Evolutionary conservation across 2,797 vertebrate species (phyloP), one percentile per base, ranked within the genome.

Genomic region (Chanos chanos): DNA sequence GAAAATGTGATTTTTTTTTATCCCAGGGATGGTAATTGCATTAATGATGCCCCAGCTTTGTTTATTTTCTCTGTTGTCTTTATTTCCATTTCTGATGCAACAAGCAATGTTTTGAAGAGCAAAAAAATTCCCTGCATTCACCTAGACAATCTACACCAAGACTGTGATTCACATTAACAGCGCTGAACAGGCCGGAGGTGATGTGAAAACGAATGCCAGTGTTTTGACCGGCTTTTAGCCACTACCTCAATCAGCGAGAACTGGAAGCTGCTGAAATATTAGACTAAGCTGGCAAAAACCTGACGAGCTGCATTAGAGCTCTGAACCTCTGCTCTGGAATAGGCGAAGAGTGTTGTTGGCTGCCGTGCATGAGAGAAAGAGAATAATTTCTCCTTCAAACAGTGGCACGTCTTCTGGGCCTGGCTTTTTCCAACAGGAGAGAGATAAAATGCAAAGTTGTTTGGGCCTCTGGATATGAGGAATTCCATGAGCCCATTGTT

Each of bases 351-450:
- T n/a, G n/a, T n/a, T n/a, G n/a, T n/a, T 49, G 45, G 27, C 21
- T 21, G 16, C 28, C 16, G 2, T 10, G 45, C 36, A 31, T 48
- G 10, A 55, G 50, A 47, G 50, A 40, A 50, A 10, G 34, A 50
- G 40, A 57, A 57, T 68, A 77, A 72, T 68, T 64, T 68, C 61
- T 73, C 70, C 64, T 63, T 48, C 45, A 57, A 64, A 56, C 41
- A 27, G 49, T 52, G 54, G 45, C 64, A 39, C 24, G 28, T 65
- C 56, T 61, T 73, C 65, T 64, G 61, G 57, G 43, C 61, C 56
- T 64, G 54, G 53, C 48, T 58, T n/a, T n/a, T 56, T 64, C 48
- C 57, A 6, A 40, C 60, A 62, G 22, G 13, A 19, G 18, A 4
- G 16, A 72, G 54, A 66, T 59, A 53, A 71, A 56, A 58, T 52